phyloP scores from a whole-genome alignment of 2,113 vertebrate genomes.

The Ptyas mucosa region DNA sequence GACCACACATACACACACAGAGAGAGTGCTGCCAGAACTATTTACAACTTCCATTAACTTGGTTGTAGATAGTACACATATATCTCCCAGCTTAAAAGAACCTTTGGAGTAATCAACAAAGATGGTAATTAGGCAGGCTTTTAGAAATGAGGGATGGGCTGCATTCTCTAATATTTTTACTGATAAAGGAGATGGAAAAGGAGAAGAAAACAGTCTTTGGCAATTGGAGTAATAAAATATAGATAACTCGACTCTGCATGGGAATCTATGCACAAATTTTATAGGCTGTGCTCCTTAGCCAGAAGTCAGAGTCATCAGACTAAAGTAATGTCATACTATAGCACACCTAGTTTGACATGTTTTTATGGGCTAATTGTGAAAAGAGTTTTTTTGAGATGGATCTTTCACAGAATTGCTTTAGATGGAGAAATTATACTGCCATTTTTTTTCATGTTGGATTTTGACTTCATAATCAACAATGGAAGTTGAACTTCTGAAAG shows the following conservation, averaged over 20 bases:
- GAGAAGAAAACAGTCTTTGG: neutral
- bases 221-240: neutral
- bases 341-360: neutral
- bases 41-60: conserved; percentile 26
- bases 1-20: neutral
- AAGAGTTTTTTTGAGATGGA: neutral
- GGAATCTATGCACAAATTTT: neutral
- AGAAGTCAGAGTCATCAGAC: neutral
- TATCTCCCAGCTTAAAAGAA: neutral
- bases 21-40: neutral
- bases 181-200: neutral
- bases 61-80: neutral
- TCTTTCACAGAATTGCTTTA: neutral
- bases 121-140: conserved; percentile 12
- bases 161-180: neutral
- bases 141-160: conserved; percentile 1
- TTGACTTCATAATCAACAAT: neutral
- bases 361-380: neutral
- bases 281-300: neutral
- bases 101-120: neutral
- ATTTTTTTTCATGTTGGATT: neutral
- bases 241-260: neutral
- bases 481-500: neutral
- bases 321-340: neutral
- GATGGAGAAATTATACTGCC: neutral